Percentiles rank a stretch among this genome's conserved stretches.
phyloP scores from a whole-genome alignment of 2,113 vertebrate genomes.

The Pangasianodon gigas region DNA sequence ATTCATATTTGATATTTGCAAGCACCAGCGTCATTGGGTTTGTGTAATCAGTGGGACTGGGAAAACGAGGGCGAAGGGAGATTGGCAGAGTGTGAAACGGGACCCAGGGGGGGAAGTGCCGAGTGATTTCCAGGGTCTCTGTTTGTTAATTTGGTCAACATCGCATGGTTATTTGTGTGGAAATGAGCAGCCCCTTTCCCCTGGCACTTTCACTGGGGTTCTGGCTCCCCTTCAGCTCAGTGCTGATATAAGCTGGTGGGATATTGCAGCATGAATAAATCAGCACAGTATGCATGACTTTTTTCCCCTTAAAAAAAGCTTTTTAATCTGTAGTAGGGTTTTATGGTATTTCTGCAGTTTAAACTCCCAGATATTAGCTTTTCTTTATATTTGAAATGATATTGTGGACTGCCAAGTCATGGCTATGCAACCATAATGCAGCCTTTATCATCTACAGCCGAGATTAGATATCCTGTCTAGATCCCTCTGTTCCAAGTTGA shows the following conservation, averaged over 20 bases:
- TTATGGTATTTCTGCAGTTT: constrained; percentile 17
- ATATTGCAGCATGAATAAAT: constrained; percentile 46
- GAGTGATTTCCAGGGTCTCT: constrained; percentile 38
- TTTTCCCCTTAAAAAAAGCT: background rate
- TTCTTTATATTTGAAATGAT: constrained; percentile 12
- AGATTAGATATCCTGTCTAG: background rate
- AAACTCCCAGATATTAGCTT: constrained; percentile 13
- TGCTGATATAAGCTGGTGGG: constrained; percentile 25
- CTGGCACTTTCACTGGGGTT: constrained; percentile 39
- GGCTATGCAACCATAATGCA: constrained; percentile 14
- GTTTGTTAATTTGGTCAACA: constrained; percentile 64
- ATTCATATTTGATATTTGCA: constrained; percentile 54
- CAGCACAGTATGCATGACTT: constrained; percentile 21
- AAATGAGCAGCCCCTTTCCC: constrained; percentile 44
- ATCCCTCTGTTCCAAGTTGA: background rate
- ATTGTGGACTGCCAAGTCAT: constrained; percentile 2
- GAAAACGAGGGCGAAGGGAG: constrained; percentile 49
- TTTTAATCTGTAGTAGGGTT: constrained; percentile 31
- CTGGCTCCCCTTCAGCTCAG: constrained; percentile 26
- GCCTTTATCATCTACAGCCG: background rate
- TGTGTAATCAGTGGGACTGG: constrained; percentile 60
- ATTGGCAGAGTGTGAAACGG: constrained; percentile 39
- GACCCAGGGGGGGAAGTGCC: background rate
- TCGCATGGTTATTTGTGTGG: constrained; percentile 56
- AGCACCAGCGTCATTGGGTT: constrained; percentile 59